Conservation (phyloP, 2,113 vertebrate genomes). For the Calypte anna region DNA sequence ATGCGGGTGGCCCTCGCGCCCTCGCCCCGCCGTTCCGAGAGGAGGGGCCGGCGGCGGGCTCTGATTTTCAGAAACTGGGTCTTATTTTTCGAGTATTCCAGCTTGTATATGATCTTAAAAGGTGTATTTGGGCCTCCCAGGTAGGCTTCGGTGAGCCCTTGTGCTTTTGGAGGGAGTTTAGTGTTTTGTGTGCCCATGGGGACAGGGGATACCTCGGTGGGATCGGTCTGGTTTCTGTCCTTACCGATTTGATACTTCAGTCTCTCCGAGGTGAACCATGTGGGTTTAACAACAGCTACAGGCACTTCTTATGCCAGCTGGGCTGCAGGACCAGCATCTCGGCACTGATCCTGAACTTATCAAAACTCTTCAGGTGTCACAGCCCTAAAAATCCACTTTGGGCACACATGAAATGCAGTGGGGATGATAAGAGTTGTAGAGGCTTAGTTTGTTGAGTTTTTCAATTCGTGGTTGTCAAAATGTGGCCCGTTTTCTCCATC, state of each 20-base stretch:
- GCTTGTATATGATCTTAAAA: accelerated
- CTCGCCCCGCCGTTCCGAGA: too few relatives aligned
- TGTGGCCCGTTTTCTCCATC: accelerated
- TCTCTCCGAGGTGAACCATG: accelerated
- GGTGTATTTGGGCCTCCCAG: accelerated
- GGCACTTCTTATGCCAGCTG: accelerated
- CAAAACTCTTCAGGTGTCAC: accelerated
- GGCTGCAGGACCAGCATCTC: accelerated
- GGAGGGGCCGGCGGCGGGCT: too few relatives aligned
- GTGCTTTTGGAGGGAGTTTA: not conserved
- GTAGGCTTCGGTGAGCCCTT: accelerated
- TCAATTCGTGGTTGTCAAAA: accelerated
- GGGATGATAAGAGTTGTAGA: not conserved
- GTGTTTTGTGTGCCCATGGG: accelerated
- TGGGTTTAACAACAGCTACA: not conserved
- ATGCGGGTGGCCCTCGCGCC: too few relatives aligned
- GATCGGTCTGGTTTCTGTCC: accelerated
- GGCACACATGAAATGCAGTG: accelerated
- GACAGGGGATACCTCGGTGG: accelerated
- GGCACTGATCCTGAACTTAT: accelerated
- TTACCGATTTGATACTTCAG: not conserved
- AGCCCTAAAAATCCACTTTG: accelerated
- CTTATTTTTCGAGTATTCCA: too few relatives aligned
- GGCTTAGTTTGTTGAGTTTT: accelerated
- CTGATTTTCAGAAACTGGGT: too few relatives aligned